A percentile compares a stretch with the other conserved stretches of the same genome.
These are phyloP conservation scores for Muntiacus muntjak DNA, from an alignment of 2,113 vertebrate species.

Conservation along the genomic window DNA sequence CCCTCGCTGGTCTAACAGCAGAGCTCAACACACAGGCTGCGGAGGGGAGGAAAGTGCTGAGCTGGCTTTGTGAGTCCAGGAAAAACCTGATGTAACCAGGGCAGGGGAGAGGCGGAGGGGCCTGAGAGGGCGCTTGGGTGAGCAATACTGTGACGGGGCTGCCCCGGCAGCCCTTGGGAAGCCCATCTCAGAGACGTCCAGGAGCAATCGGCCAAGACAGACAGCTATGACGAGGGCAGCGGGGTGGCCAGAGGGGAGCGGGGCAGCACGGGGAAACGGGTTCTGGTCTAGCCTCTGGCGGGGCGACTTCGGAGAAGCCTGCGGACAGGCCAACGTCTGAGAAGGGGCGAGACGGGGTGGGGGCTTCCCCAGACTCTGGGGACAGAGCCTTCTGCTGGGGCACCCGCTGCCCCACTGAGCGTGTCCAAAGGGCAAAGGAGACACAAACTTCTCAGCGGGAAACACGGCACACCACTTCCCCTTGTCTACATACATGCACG, in stretches of 20 bases:
- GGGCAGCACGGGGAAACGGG: not conserved
- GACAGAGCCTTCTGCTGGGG: not conserved
- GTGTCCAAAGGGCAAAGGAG: slow-evolving; percentile 22
- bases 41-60: slow-evolving; percentile 8
- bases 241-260: not conserved
- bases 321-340: slow-evolving; percentile 33
- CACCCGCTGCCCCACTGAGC: not conserved
- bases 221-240: not conserved
- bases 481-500: not conserved
- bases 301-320: slow-evolving; percentile 47
- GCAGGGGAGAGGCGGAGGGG: not conserved
- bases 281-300: slow-evolving; percentile 49
- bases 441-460: not conserved
- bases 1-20: slow-evolving; percentile 44
- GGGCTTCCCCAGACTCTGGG: slow-evolving; percentile 8
- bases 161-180: slow-evolving; percentile 55
- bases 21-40: slow-evolving; percentile 38
- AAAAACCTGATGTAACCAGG: slow-evolving; percentile 33
- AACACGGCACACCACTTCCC: not conserved
- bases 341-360: not conserved
- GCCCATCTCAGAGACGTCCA: slow-evolving; percentile 57
- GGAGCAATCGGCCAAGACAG: slow-evolving; percentile 28
- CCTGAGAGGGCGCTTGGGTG: not conserved
- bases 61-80: slow-evolving; percentile 47
- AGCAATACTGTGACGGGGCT: slow-evolving; percentile 44